A percentile compares a stretch with the other conserved stretches of the same genome.
Evolutionary conservation across 30 jellyfish, hydroid and myxozoan species (phyloP).

Genomic region (Aurelia coerulea): DNA sequence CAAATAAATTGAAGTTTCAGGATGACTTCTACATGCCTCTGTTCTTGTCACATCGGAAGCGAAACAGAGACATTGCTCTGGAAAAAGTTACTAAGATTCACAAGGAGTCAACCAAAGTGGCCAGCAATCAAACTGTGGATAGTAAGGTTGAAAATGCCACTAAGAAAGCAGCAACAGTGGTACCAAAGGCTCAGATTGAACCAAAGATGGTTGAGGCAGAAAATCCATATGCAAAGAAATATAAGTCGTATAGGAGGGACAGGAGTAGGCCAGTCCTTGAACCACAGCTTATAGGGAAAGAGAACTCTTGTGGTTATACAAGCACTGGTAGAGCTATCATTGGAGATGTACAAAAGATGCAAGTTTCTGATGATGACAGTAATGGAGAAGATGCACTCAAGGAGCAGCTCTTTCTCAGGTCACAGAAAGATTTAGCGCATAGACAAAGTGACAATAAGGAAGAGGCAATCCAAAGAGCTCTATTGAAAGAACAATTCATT

Average conservation of each 20-base stretch:
- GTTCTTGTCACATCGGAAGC: constrained; percentile 54
- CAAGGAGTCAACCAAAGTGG: neutral
- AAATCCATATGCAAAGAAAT: constrained; percentile 81
- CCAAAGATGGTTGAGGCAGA: constrained; percentile 15
- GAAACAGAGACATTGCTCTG: constrained; percentile 43
- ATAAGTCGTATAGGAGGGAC: constrained; percentile 66
- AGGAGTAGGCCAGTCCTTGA: constrained; percentile 30
- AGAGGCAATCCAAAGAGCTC: no score
- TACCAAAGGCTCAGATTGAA: constrained; percentile 11
- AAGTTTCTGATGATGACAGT: no score
- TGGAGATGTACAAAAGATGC: no score
- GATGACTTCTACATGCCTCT: constrained; percentile 66
- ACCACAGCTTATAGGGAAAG: neutral
- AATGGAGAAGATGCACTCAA: no score
- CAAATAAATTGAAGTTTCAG: constrained; percentile 64
- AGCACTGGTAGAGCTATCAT: no score
- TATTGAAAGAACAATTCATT: no score
- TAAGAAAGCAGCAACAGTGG: neutral
- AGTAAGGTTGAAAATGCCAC: neutral
- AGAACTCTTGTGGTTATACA: no score
- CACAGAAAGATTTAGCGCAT: no score
- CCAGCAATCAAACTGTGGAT: neutral
- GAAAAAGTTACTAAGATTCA: neutral
- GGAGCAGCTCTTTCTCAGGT: no score
- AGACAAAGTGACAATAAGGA: no score